Evolutionary conservation across 2,113 vertebrate genomes (phyloP).

Genomic region (Trachemys scripta): DNA sequence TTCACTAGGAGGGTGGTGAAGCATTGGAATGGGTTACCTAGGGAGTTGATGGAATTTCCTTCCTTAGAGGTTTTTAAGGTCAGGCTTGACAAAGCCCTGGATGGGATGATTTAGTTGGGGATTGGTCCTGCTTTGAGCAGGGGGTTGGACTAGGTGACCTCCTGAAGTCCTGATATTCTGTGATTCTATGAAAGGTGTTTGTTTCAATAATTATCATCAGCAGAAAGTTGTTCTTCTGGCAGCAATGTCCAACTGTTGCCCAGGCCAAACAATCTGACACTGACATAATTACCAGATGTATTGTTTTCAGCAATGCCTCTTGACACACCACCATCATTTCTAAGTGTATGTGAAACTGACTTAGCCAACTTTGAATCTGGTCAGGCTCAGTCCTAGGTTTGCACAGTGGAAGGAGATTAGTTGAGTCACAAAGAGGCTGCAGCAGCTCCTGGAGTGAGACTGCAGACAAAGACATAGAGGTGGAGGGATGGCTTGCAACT

Average conservation of each 20-base stretch:
- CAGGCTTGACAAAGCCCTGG: too few species aligned
- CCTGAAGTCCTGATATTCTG: too few species aligned
- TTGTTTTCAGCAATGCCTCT: not conserved
- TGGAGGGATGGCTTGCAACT: not conserved
- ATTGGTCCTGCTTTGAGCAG: too few species aligned
- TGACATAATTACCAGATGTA: not conserved
- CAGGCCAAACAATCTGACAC: rapidly evolving
- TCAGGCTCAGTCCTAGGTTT: not conserved
- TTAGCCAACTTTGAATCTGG: not conserved
- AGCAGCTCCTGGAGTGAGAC: not conserved
- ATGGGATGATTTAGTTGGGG: too few species aligned
- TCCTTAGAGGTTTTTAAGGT: too few species aligned
- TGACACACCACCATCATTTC: not conserved
- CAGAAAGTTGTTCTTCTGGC: not conserved
- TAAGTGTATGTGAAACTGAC: not conserved
- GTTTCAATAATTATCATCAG: not conserved
- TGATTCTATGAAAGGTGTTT: not conserved
- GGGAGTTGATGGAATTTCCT: too few species aligned
- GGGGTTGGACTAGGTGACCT: too few species aligned
- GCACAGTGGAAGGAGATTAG: not conserved
- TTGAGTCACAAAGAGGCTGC: not conserved
- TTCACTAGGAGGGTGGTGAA: too few species aligned
- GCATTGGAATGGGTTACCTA: too few species aligned
- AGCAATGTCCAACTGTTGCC: rapidly evolving
- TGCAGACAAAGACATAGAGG: not conserved